phyloP scores from a whole-genome alignment of 1,140 invertebrate genomes.

The Cotesia glomerata region DNA sequence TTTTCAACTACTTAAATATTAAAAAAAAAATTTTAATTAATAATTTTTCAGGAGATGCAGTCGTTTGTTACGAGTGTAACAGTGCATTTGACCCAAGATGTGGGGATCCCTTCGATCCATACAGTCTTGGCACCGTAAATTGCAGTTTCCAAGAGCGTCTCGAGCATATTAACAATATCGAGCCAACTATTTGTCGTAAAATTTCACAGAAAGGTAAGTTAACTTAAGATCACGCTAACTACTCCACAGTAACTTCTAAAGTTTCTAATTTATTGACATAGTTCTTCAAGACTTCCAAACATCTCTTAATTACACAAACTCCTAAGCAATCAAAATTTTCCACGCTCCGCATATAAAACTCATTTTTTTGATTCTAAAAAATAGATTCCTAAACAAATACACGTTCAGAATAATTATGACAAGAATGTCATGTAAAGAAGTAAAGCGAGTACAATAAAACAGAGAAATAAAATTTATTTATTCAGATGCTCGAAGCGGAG shows the following conservation, averaged over 20 bases:
- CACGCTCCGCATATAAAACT: too few species aligned
- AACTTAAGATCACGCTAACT: not conserved
- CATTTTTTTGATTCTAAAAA: too few species aligned
- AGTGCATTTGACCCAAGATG: slow-evolving; percentile 84
- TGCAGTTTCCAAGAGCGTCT: slow-evolving; percentile 76
- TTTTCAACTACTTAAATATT: not conserved
- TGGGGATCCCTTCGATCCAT: slow-evolving; percentile 82
- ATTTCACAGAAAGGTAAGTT: slow-evolving; percentile 74
- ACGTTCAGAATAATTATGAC: too few species aligned
- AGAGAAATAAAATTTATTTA: too few species aligned
- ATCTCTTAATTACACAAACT: too few species aligned
- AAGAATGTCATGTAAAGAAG: too few species aligned
- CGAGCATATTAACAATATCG: slow-evolving; percentile 70
- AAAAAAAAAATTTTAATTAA: not conserved
- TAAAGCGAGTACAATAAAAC: too few species aligned
- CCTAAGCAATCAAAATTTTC: too few species aligned
- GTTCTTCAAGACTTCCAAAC: too few species aligned
- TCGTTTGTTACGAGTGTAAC: slow-evolving; percentile 84
- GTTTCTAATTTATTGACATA: not conserved
- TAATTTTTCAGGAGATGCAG: slow-evolving; percentile 60
- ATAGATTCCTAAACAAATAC: too few species aligned
- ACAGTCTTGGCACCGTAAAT: slow-evolving; percentile 81
- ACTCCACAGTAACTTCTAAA: not conserved
- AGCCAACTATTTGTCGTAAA: slow-evolving; percentile 79
- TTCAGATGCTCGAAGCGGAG: too few species aligned